Evolutionary conservation across 2,888 invertebrate species (phyloP).

Genomic region (Steinernema carpocapsae): DNA sequence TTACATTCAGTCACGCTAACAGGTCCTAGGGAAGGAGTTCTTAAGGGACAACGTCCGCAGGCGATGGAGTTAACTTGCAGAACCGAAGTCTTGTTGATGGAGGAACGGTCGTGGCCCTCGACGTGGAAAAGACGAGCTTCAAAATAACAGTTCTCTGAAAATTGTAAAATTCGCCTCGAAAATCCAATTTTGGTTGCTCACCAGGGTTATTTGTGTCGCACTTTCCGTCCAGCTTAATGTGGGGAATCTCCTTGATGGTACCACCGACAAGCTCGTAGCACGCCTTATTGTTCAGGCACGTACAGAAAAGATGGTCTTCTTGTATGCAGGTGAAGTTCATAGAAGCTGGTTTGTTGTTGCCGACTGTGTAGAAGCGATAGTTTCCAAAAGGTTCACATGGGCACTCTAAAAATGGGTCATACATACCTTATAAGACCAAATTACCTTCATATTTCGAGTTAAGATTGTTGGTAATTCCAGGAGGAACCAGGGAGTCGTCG

Average conservation of each 20-base stretch:
- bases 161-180: neutral
- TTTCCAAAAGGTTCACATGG: neutral
- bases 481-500: neutral
- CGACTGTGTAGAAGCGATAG: neutral
- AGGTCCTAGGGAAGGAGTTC: neutral
- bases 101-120: neutral
- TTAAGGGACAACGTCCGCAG: too few relatives aligned
- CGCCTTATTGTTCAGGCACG: neutral
- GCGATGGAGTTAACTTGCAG: neutral
- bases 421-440: neutral
- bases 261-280: neutral
- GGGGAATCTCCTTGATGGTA: neutral
- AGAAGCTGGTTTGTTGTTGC: neutral
- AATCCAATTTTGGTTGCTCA: neutral
- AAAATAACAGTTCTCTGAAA: too few relatives aligned
- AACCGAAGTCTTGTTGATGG: neutral
- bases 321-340: neutral
- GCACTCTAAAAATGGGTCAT: neutral
- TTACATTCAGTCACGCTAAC: too few relatives aligned
- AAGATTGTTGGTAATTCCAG: neutral
- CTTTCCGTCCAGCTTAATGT: neutral
- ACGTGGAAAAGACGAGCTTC: neutral
- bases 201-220: neutral
- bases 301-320: neutral
- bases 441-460: neutral